Evolutionary conservation across 2,888 invertebrate species (phyloP).

Genomic region (Trichogramma evanescens): DNA sequence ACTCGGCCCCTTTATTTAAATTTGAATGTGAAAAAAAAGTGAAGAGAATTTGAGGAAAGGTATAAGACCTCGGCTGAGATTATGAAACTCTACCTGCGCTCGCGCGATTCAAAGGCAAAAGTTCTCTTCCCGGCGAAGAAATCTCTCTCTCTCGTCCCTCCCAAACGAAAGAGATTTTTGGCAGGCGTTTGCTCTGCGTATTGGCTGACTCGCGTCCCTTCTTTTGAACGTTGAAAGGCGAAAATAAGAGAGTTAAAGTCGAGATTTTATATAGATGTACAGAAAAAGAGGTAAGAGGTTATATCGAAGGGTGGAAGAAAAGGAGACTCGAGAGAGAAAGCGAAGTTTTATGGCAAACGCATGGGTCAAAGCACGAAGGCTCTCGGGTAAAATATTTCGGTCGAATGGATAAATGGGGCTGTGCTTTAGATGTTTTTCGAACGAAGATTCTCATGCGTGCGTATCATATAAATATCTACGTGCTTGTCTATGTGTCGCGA

Average conservation of each 20-base stretch:
- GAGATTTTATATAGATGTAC: background rate
- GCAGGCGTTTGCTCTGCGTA: constrained; percentile 3
- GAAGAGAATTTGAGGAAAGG: no score
- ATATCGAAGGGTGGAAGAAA: background rate
- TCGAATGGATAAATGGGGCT: no score
- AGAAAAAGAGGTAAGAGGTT: constrained; percentile 3
- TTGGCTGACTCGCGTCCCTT: constrained; percentile 1
- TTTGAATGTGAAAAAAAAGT: no score
- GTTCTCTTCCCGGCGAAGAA: constrained; percentile 1
- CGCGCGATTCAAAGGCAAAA: constrained; percentile 8
- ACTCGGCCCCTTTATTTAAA: no score
- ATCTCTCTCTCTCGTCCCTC: background rate
- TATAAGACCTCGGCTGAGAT: background rate
- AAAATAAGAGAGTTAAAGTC: constrained; percentile 8
- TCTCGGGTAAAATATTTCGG: no score
- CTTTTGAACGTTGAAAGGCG: constrained; percentile 4
- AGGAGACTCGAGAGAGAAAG: constrained; percentile 1
- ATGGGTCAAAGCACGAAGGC: no score
- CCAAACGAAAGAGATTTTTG: constrained; percentile 6
- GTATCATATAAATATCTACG: no score
- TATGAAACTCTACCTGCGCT: background rate
- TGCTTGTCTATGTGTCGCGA: no score
- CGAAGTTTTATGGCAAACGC: no score
- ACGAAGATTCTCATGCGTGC: no score
- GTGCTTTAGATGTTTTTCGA: no score